Percentiles rank a stretch among this genome's conserved stretches.
phyloP scores from a whole-genome alignment of 2,797 vertebrate genomes.

The Enteromius fasciolatus region DNA sequence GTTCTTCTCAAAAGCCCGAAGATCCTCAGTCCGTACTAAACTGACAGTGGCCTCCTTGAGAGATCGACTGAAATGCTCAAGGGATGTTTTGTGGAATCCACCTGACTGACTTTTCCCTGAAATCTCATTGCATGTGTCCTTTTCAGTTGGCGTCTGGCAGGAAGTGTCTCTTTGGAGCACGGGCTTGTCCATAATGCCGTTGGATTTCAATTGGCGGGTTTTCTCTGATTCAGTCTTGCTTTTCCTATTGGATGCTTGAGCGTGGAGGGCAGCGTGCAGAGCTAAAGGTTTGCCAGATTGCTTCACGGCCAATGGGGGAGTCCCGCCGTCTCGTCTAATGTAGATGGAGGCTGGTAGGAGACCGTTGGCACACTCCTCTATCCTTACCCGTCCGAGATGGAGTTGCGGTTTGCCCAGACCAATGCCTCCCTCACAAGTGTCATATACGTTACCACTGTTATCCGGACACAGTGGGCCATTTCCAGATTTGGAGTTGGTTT shows the following conservation, averaged over 20 bases:
- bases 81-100: slow-evolving; percentile 83
- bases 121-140: slow-evolving; percentile 75
- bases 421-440: slow-evolving; percentile 67
- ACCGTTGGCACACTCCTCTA: slow-evolving; percentile 84
- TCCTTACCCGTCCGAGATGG: slow-evolving; percentile 73
- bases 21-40: slow-evolving; percentile 88
- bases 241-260: slow-evolving; percentile 85
- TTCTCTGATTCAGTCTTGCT: slow-evolving; percentile 80
- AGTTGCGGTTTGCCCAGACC: slow-evolving; percentile 83
- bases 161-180: slow-evolving; percentile 84
- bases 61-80: slow-evolving; percentile 89
- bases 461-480: slow-evolving; percentile 84
- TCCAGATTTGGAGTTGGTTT: slow-evolving; percentile 80
- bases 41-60: slow-evolving; percentile 93
- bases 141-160: slow-evolving; percentile 79
- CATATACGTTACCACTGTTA: slow-evolving; percentile 75
- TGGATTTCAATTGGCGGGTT: slow-evolving; percentile 73
- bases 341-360: slow-evolving; percentile 68
- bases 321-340: slow-evolving; percentile 66
- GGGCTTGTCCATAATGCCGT: slow-evolving; percentile 81
- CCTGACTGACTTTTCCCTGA: slow-evolving; percentile 72
- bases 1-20: slow-evolving; percentile 85
- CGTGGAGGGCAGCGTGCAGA: slow-evolving; percentile 85
- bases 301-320: slow-evolving; percentile 63
- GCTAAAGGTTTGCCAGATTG: slow-evolving; percentile 85